These are phyloP conservation scores for Artibeus lituratus DNA, from an alignment of 2,797 vertebrate genomes.

Conservation along the genomic window DNA sequence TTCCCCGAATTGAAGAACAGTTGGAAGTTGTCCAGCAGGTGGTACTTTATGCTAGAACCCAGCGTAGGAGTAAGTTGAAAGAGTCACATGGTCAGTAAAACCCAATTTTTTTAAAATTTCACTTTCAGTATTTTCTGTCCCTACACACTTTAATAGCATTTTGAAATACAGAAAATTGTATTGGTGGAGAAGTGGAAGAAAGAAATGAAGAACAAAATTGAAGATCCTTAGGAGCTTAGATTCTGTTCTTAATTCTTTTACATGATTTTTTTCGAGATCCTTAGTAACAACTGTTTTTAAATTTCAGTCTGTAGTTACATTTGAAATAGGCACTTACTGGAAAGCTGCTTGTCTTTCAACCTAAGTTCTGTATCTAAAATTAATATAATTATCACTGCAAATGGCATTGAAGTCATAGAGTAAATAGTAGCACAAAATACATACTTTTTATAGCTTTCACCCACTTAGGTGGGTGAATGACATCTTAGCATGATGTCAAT, in stretches of 20 bases:
- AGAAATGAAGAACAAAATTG: neutral
- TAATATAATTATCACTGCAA: neutral
- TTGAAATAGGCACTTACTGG: neutral
- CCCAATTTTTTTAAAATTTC: neutral
- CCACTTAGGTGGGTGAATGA: neutral
- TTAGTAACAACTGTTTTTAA: constrained; percentile 5
- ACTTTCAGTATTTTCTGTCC: neutral
- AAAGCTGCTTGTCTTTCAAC: neutral
- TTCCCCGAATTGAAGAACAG: constrained; percentile 92
- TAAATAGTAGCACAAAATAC: neutral
- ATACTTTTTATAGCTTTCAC: neutral
- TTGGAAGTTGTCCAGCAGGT: constrained; percentile 95
- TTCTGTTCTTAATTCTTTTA: neutral
- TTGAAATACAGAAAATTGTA: neutral
- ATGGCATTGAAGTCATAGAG: neutral
- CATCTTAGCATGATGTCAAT: neutral
- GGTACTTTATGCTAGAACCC: constrained; percentile 93
- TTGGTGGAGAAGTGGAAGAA: neutral
- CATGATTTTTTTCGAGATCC: neutral
- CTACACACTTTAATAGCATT: neutral
- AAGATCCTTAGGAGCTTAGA: neutral
- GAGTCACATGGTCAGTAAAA: constrained; percentile 87
- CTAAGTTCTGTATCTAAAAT: neutral
- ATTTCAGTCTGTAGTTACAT: neutral
- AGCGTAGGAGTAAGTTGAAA: constrained; percentile 90